Conservation (phyloP, 1,140 invertebrate species). For the Papilio polytes region DNA sequence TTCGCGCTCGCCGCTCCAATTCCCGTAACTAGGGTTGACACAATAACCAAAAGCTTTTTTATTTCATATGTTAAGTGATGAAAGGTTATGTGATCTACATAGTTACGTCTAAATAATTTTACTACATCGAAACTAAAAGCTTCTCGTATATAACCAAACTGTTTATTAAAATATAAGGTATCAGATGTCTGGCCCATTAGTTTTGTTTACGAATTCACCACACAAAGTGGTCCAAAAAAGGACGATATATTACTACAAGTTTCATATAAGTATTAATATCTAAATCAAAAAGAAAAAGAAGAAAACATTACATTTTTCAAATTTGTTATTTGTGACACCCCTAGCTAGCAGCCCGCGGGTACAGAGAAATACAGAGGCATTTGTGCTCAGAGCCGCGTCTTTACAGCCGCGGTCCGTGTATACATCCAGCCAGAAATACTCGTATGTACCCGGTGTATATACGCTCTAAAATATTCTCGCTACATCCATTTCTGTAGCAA, state of each 20-base stretch:
- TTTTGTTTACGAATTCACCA: too few relatives aligned
- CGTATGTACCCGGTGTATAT: neutral
- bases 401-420: constrained; percentile 24
- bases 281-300: too few relatives aligned
- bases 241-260: too few relatives aligned
- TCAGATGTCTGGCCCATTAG: too few relatives aligned
- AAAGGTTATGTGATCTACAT: too few relatives aligned
- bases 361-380: constrained; percentile 35
- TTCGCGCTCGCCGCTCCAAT: constrained; percentile 9
- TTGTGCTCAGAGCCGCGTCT: constrained; percentile 22
- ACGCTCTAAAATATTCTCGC: neutral
- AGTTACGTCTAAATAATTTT: too few relatives aligned
- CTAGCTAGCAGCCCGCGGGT: constrained; percentile 21
- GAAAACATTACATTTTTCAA: neutral
- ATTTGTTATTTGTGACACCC: constrained; percentile 6
- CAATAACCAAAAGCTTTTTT: neutral
- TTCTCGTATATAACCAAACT: too few relatives aligned
- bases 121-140: too few relatives aligned
- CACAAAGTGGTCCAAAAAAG: too few relatives aligned
- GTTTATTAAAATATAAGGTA: too few relatives aligned
- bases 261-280: too few relatives aligned
- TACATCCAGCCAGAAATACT: constrained; percentile 16
- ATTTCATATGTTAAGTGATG: neutral
- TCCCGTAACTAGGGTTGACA: neutral
- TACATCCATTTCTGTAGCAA: neutral